phyloP scores from a whole-genome alignment of 2,113 vertebrate genomes.

The Potamarius usumacintae region DNA sequence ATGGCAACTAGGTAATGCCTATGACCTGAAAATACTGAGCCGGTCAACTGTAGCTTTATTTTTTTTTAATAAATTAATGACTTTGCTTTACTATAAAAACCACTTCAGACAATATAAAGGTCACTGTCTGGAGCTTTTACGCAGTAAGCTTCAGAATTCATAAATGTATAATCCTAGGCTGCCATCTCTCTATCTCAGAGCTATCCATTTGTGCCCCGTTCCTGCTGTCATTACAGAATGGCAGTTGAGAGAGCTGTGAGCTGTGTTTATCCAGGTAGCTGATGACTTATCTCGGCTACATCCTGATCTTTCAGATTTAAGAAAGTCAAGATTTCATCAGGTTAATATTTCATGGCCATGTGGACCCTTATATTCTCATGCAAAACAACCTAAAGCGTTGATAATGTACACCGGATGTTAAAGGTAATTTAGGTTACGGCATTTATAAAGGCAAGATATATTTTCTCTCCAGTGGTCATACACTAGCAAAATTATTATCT shows the following conservation, averaged over 20 bases:
- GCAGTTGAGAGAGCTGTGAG: slow-evolving; percentile 11
- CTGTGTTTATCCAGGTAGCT: slow-evolving; percentile 42
- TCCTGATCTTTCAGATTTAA: slow-evolving; percentile 39
- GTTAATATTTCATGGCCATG: slow-evolving; percentile 28
- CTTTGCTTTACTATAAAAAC: slow-evolving; percentile 33
- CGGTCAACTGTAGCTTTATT: not conserved
- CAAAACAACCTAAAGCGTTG: not conserved
- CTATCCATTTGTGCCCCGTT: slow-evolving; percentile 47
- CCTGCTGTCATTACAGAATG: slow-evolving; percentile 33
- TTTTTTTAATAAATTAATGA: not conserved
- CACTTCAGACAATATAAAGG: slow-evolving; percentile 27
- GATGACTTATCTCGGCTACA: slow-evolving; percentile 21
- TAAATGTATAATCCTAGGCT: slow-evolving; percentile 66
- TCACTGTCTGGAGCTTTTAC: slow-evolving; percentile 47
- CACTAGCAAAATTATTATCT: not conserved
- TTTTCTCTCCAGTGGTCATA: not conserved
- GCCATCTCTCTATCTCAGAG: slow-evolving; percentile 36
- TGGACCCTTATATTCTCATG: not conserved
- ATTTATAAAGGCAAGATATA: not conserved
- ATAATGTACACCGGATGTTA: not conserved
- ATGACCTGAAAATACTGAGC: slow-evolving; percentile 38
- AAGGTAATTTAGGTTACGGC: not conserved
- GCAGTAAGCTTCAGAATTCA: slow-evolving; percentile 51
- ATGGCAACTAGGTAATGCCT: slow-evolving; percentile 34
- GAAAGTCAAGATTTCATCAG: slow-evolving; percentile 45